Base-by-base conservation (phyloP, 2,797 vertebrate species). In the Scolopax rusticola region DNA sequence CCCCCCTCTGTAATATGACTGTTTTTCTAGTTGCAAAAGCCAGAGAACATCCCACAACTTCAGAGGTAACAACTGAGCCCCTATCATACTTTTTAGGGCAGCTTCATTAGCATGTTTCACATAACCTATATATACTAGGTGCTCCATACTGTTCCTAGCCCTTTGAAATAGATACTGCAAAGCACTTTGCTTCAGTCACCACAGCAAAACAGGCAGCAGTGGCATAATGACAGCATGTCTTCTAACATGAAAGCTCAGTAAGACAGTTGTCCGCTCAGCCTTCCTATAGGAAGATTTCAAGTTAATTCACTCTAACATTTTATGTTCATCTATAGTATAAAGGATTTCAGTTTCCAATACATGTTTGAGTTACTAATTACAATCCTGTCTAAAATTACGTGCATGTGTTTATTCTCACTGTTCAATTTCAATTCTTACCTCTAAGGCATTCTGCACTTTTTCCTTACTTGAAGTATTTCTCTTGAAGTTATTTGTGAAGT, bases 401-500 rank as follows among this genome's bases (percentile, higher is more conserved):
- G 15, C 40, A 15, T 24, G 6, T 56, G 9, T 21, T 59, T 65
- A n/a, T 38, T 79, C 51, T 43, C 38, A 59, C 8, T 21, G 19
- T 47, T 86, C 53, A 56, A 45, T 73, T 67, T 85, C 20, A 73
- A 5, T 79, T 87, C 99, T 98, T 95, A 99, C 99, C 98, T 99
- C 99, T 90, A 98, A 97, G 69, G 98, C 90, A 90, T 95, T 98
- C 47, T 98, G 97, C 94, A 98, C 87, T 90, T 98, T 98, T 33
- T 97, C 97, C 91, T 98, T 99, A 97, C 95, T 98, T 82, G 98
- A 98, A 96, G 79, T 65, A 89, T 98, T 98, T 98, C 98, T 99
- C 96, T 97, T 98, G 41, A 98, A 97, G 90, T 98, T 97, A 93
- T 97, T 98, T 68, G 97, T 93, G 94, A 97, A 97, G 91, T 95